Percentiles rank a stretch among this genome's conserved stretches.
These are phyloP conservation scores for Drosophila tristis DNA, from an alignment of 1,140 invertebrate species.

Conservation along the genomic window DNA sequence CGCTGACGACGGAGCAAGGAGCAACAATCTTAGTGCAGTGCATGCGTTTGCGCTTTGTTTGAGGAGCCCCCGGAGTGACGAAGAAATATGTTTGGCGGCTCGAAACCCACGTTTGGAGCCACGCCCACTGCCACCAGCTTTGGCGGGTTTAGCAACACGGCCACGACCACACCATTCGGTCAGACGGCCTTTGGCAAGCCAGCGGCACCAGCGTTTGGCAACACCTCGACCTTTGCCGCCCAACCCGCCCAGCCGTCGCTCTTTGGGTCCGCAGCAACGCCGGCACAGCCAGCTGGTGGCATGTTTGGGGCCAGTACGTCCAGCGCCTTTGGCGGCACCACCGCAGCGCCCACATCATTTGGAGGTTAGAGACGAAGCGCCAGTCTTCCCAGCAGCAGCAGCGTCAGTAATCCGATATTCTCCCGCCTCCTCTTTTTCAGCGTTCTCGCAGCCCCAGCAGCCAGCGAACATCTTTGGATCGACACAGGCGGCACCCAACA, in stretches of 20 bases:
- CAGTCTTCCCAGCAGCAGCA: neutral
- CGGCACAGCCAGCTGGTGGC: slow-evolving; percentile 83
- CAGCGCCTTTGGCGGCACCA: slow-evolving; percentile 85
- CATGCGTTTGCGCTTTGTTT: slow-evolving; percentile 12
- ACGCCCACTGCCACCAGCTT: slow-evolving; percentile 67
- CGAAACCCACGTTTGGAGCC: slow-evolving; percentile 78
- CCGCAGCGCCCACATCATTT: slow-evolving; percentile 84
- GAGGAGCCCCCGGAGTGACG: slow-evolving; percentile 4
- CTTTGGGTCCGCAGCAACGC: slow-evolving; percentile 84
- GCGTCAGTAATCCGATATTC: neutral
- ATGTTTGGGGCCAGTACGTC: slow-evolving; percentile 84
- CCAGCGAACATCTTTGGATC: slow-evolving; percentile 74
- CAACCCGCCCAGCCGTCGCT: slow-evolving; percentile 75
- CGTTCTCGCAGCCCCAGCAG: slow-evolving; percentile 74
- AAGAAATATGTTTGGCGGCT: slow-evolving; percentile 78
- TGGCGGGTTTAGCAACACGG: slow-evolving; percentile 67
- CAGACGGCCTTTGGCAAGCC: slow-evolving; percentile 82
- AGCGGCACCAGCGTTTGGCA: slow-evolving; percentile 79
- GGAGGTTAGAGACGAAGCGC: slow-evolving; percentile 78
- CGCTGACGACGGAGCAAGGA: slow-evolving; percentile 18
- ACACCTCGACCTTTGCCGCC: slow-evolving; percentile 74
- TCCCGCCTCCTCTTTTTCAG: slow-evolving; percentile 24
- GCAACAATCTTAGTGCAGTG: neutral
- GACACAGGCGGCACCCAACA: slow-evolving; percentile 53
- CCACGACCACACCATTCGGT: slow-evolving; percentile 68